phyloP scores from a whole-genome alignment of 2,888 invertebrate genomes.

The Andrena marginata region DNA sequence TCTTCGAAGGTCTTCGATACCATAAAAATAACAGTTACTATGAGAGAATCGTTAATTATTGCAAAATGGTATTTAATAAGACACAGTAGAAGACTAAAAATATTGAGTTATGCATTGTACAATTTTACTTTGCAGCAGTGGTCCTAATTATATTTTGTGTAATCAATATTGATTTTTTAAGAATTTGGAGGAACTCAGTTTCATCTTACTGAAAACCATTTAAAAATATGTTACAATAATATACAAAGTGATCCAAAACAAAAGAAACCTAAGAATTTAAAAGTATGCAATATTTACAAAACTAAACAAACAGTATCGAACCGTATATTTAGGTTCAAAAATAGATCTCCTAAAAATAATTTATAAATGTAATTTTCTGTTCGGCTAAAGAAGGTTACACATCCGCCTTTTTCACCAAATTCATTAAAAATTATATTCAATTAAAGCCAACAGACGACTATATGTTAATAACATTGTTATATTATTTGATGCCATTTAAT shows the following conservation, averaged over 20 bases:
- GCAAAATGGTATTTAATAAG: too few species aligned
- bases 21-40: constrained; percentile 6
- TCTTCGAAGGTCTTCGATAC: not conserved
- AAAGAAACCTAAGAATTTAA: not conserved
- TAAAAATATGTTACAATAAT: not conserved
- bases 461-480: too few species aligned
- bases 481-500: too few species aligned
- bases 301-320: not conserved
- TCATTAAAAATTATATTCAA: too few species aligned
- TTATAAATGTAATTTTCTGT: too few species aligned
- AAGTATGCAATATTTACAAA: not conserved
- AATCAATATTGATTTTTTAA: not conserved
- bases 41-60: not conserved
- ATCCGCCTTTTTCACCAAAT: too few species aligned
- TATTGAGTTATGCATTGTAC: too few species aligned
- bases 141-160: too few species aligned
- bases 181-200: not conserved
- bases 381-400: too few species aligned
- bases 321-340: not conserved
- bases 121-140: too few species aligned
- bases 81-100: too few species aligned
- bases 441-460: too few species aligned
- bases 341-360: not conserved
- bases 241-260: not conserved
- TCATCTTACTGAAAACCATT: not conserved